A percentile compares a stretch with the other conserved stretches of the same genome.
Conservation (phyloP, 1,140 invertebrate genomes). For the Watersipora subatra region DNA sequence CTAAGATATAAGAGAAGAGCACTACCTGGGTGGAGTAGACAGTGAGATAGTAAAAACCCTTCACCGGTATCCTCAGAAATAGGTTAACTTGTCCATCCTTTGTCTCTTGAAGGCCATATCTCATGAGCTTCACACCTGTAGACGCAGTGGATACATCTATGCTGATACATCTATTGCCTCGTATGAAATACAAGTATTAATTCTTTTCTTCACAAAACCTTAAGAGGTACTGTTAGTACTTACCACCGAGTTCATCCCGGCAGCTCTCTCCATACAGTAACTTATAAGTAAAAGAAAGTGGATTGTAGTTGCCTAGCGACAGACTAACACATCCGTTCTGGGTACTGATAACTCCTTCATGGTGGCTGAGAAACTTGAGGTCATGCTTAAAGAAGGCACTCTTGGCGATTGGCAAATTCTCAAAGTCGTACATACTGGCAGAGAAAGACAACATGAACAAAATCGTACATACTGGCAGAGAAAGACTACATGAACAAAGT, state of each 20-base stretch:
- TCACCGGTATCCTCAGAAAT: conserved; percentile 31
- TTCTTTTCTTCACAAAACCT: too few relatives aligned
- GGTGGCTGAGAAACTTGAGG: conserved; percentile 38
- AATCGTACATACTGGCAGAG: neutral
- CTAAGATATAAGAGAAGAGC: too few relatives aligned
- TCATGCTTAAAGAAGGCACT: conserved; percentile 40
- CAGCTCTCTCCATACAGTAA: conserved; percentile 28
- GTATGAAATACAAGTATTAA: too few relatives aligned
- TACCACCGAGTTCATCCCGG: conserved; percentile 17
- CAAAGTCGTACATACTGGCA: conserved; percentile 23
- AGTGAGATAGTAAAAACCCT: conserved; percentile 38
- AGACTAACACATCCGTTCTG: conserved; percentile 30
- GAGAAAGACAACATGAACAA: neutral
- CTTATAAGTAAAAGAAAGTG: conserved; percentile 38
- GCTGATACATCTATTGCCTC: neutral
- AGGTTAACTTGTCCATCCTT: conserved; percentile 27
- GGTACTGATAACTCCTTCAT: conserved; percentile 32
- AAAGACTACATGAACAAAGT: too few relatives aligned
- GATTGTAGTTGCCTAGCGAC: conserved; percentile 33
- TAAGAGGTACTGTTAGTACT: too few relatives aligned
- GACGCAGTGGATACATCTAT: neutral
- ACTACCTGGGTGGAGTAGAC: conserved; percentile 26
- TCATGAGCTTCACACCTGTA: conserved; percentile 29
- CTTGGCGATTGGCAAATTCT: conserved; percentile 39
- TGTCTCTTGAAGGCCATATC: conserved; percentile 35